Evolutionary conservation across 2,113 vertebrate species (phyloP).

Genomic region (Andinoacara biseriatus): DNA sequence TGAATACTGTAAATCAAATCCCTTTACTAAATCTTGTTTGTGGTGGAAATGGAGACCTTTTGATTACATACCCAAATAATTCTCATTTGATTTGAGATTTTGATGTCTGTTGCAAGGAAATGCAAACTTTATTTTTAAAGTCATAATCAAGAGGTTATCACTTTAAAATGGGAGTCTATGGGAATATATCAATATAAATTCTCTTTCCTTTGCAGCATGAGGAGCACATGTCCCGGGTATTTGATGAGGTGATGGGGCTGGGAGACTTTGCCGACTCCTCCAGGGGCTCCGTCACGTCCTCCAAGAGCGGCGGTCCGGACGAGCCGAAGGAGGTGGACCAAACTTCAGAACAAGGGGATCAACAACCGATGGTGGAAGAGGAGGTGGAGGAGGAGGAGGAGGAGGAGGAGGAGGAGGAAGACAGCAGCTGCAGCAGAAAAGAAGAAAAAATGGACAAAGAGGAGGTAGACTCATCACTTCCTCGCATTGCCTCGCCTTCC

Average conservation of each 20-base stretch:
- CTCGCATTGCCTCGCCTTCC: conserved; percentile 18
- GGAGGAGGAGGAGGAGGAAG: conserved; percentile 38
- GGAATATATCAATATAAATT: too few species aligned
- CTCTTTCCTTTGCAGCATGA: conserved; percentile 59
- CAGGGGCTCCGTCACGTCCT: conserved; percentile 62
- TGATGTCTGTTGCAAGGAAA: neutral
- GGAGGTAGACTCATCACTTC: conserved; percentile 14
- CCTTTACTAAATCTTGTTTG: too few species aligned
- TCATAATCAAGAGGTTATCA: neutral
- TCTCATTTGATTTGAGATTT: neutral
- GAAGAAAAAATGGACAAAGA: conserved; percentile 53
- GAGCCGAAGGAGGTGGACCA: conserved; percentile 51
- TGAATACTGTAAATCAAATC: too few species aligned
- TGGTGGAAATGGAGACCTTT: neutral
- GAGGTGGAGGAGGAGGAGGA: neutral
- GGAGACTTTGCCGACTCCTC: conserved; percentile 71
- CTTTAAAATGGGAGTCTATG: neutral
- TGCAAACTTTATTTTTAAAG: neutral
- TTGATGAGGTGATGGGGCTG: conserved; percentile 76
- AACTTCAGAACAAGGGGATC: conserved; percentile 39
- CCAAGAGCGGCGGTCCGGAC: conserved; percentile 57
- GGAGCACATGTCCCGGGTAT: conserved; percentile 66
- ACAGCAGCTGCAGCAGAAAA: conserved; percentile 54
- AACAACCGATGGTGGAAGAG: conserved; percentile 34
- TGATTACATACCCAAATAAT: neutral